Evolutionary conservation across 1,140 invertebrate genomes (phyloP), one percentile per base, ranked within the genome.

Genomic region (Atta cephalotes): DNA sequence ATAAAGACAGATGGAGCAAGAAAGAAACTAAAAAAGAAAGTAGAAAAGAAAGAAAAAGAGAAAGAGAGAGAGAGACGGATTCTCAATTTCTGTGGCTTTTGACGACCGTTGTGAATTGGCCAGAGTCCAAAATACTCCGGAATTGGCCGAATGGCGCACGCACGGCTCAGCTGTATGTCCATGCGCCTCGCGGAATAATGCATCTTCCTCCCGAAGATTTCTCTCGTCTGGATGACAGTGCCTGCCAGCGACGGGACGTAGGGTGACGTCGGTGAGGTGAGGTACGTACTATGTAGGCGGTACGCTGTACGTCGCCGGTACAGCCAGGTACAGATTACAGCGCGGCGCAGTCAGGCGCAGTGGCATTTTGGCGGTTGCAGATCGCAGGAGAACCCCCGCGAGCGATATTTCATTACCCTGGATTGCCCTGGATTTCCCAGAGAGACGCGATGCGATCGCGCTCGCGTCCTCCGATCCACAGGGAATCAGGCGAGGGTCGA

Each of bases 111-210:
- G 92, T 93, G 85, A 86, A 87, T 93, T 56, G 53, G 18, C 18
- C 53, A 45, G 39, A 45, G 39, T 45, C 39, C 92, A 49, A 78
- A 89, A 70, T 87, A 92, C 89, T 86, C 91, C 92, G 79, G 39
- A 51, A 51, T 51, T 16, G 90, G 90, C 87, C 88, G 86, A 94
- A 94, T 94, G 93, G 93, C 93, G 93, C 93, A 93, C 87, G 85
- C 92, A 93, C 92, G 88, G 92, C 93, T 94, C 93, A 94, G 94
- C 93, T 77, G 65, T 85, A 74, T 45, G 25, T 49, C 28, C 85
- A 71, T 91, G 85, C 87, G 76, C 87, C 88, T 85, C 86, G 87
- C 81, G 84, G 85, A 86, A 89, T 89, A 90, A 94, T 93, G 93
- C 86, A 89, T 89, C 92, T 93, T 91, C 87, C 86, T 92, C 90